Evolutionary conservation across 2,797 vertebrate species (phyloP).

Genomic region (Hipposideros larvatus): DNA sequence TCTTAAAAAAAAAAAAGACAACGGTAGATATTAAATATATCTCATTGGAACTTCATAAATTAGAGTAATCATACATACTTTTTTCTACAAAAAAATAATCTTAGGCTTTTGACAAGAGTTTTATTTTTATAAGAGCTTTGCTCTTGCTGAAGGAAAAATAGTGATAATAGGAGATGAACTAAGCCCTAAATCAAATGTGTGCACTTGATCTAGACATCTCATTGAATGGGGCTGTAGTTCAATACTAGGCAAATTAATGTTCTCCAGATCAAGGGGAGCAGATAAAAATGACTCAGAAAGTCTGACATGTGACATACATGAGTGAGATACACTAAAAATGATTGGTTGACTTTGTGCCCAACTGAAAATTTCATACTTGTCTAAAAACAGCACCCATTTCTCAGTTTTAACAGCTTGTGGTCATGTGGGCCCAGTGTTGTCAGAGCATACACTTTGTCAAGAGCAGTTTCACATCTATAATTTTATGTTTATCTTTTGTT

Average conservation of each 20-base stretch:
- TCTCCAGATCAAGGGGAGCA: background rate
- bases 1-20: background rate
- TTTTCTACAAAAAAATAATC: background rate
- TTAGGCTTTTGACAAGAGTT: background rate
- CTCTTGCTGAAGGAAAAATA: background rate
- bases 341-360: background rate
- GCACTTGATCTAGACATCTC: background rate
- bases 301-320: background rate
- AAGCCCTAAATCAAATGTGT: background rate
- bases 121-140: slow-evolving; percentile 8
- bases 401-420: background rate
- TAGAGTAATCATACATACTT: background rate
- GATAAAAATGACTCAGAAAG: background rate
- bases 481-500: background rate
- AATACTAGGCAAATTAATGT: background rate
- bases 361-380: background rate
- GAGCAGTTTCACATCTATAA: background rate
- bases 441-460: background rate
- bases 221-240: background rate
- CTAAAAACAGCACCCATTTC: background rate
- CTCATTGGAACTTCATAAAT: background rate
- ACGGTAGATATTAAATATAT: background rate
- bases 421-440: background rate
- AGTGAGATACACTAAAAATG: background rate
- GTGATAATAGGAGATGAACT: background rate